phyloP scores from a whole-genome alignment of 2,797 vertebrate species.

The Gobio occitaniae region DNA sequence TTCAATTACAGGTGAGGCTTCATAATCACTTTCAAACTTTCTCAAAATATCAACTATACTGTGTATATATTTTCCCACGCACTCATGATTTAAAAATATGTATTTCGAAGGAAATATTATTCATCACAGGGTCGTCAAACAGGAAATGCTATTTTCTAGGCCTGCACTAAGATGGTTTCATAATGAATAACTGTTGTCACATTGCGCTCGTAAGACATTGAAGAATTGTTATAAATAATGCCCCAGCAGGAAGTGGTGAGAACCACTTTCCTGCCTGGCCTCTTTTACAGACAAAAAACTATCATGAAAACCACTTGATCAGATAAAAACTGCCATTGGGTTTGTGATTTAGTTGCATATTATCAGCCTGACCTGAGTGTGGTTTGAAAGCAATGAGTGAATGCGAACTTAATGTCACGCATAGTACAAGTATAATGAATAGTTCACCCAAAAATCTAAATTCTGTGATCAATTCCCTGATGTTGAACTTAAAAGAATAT shows the following conservation, averaged over 20 bases:
- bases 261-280: slow-evolving; percentile 13
- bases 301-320: slow-evolving; percentile 11
- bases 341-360: not conserved
- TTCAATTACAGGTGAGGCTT: slow-evolving; percentile 68
- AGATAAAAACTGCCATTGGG: not conserved
- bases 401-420: not conserved
- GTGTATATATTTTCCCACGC: not conserved
- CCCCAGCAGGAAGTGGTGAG: slow-evolving; percentile 44
- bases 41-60: not conserved
- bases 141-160: not conserved
- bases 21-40: not conserved
- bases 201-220: not conserved
- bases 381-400: not conserved
- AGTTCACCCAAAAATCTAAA: not conserved
- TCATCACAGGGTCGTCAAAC: not conserved
- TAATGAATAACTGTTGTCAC: slow-evolving; percentile 2
- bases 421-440: not conserved
- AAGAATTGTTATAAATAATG: slow-evolving; percentile 31
- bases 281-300: not conserved
- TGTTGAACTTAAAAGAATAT: not conserved
- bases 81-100: not conserved
- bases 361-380: not conserved
- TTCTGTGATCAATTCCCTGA: not conserved
- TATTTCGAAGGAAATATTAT: not conserved
- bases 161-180: not conserved